Percentiles rank a stretch among this genome's conserved stretches.
Evolutionary conservation across 2,888 invertebrate species (phyloP).

Genomic region (Euplagia quadripunctaria): DNA sequence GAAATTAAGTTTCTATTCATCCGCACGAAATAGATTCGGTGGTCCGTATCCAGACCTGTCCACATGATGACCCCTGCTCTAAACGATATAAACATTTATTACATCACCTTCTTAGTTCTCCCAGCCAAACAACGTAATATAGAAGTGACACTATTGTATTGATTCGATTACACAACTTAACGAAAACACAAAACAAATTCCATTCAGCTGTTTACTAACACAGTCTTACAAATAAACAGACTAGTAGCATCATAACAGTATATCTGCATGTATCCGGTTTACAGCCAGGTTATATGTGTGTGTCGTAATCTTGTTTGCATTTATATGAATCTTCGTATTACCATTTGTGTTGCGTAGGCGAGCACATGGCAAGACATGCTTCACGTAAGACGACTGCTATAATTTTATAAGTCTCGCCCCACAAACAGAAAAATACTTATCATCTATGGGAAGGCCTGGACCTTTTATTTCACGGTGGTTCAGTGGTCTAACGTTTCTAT

Average conservation of each 20-base stretch:
- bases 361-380: slow-evolving; percentile 44
- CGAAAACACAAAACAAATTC: not conserved
- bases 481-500: not conserved
- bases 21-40: too few relatives aligned
- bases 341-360: slow-evolving; percentile 55
- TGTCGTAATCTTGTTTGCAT: slow-evolving; percentile 63
- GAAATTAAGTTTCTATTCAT: too few relatives aligned
- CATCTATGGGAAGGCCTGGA: not conserved
- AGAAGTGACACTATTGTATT: not conserved
- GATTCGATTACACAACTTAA: not conserved
- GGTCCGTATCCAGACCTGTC: too few relatives aligned
- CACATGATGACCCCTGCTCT: too few relatives aligned
- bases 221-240: slow-evolving; percentile 2
- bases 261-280: slow-evolving; percentile 58
- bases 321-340: slow-evolving; percentile 55
- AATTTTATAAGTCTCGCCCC: not conserved
- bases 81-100: not conserved
- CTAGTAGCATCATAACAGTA: slow-evolving; percentile 20
- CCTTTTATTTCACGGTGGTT: not conserved
- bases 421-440: not conserved
- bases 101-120: too few relatives aligned
- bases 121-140: not conserved
- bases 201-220: slow-evolving; percentile 22
- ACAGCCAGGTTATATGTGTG: slow-evolving; percentile 27
- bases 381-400: not conserved